Percentiles rank a stretch among this genome's conserved stretches.
phyloP scores from a whole-genome alignment of 2,888 invertebrate genomes.

The Drosophila macrospina region DNA sequence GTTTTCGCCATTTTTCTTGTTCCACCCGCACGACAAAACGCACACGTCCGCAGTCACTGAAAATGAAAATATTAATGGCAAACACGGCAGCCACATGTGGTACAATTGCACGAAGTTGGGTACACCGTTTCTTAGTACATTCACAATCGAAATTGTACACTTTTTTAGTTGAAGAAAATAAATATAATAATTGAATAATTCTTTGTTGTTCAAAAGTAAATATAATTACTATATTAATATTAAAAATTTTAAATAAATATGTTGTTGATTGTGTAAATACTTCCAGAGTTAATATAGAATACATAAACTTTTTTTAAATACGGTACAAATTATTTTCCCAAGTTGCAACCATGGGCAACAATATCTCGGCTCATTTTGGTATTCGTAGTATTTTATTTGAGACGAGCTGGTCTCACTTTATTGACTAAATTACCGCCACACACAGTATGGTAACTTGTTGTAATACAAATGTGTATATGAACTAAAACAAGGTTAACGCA shows the following conservation, averaged over 20 bases:
- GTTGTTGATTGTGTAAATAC: too few relatives aligned
- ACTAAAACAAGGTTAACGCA: too few relatives aligned
- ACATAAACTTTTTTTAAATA: too few relatives aligned
- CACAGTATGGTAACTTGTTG: slow-evolving; percentile 20
- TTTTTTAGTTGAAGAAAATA: too few relatives aligned
- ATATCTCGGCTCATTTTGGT: slow-evolving; percentile 7
- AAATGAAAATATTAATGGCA: slow-evolving; percentile 54
- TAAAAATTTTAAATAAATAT: too few relatives aligned
- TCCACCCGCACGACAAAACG: slow-evolving; percentile 54
- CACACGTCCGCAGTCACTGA: slow-evolving; percentile 58
- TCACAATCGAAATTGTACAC: not conserved
- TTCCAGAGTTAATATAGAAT: too few relatives aligned
- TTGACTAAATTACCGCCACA: not conserved
- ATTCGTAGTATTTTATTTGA: slow-evolving; percentile 26
- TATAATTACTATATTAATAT: not conserved
- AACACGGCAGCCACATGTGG: slow-evolving; percentile 17
- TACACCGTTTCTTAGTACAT: slow-evolving; percentile 7
- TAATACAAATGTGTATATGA: too few relatives aligned
- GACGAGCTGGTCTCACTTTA: slow-evolving; percentile 34
- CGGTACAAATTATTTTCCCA: not conserved
- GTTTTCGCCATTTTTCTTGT: slow-evolving; percentile 70
- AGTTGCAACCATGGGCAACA: slow-evolving; percentile 9
- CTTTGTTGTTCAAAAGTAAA: not conserved
- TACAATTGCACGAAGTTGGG: slow-evolving; percentile 4
- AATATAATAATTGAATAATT: not conserved